Evolutionary conservation across 92 coral and sea anemone species (phyloP), one percentile per base, ranked within the genome.

Genomic region (Nematostella vectensis): DNA sequence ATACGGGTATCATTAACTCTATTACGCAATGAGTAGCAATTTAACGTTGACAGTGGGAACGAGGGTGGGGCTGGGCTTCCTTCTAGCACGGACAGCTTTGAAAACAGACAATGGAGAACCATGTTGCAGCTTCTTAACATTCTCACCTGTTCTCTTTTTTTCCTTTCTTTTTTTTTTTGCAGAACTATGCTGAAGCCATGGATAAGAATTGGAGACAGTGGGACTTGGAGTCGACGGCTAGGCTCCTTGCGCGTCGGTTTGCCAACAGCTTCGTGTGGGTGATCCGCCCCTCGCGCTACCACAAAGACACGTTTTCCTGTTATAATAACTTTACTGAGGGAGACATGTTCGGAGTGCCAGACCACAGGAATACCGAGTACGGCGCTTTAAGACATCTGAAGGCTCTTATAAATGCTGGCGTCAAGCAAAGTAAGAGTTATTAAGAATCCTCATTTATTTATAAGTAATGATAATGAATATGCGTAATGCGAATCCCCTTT

Each of bases 251-350:
- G 36, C 67, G 57, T 16, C 72, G 95, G 44, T 89, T 89, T 27
- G 89, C 97, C 1, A 70, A 77, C 79, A 89, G 97, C 63, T 89
- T 89, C 28, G 68, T 89, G 1, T 89, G 97, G 97, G 87, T 85
- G n/a, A 67, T 89, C 0, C 94, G 88, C 1, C 88, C 97, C 18
- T 84, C 97, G 3, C 50, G 89, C 13, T 75, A 77, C 21, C 87
- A 89, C 45, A 71, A 55, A 33, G 75, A 73, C 45, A 89, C 97
- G 1, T 89, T 85, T 51, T 81, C 97, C 4, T 85, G 95, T 56
- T 89, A 73, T 58, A 76, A 78, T 31, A 89, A 89, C 83, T 89
- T 89, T 51, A 83, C 79, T 30, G 97, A 89, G 25, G 73, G 80
- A 1, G 80, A 87, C 43, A 42, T 85, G 59, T 74, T 80, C 55